Base-by-base conservation (phyloP, 1,140 invertebrate species). In the Lethrus apterus region DNA sequence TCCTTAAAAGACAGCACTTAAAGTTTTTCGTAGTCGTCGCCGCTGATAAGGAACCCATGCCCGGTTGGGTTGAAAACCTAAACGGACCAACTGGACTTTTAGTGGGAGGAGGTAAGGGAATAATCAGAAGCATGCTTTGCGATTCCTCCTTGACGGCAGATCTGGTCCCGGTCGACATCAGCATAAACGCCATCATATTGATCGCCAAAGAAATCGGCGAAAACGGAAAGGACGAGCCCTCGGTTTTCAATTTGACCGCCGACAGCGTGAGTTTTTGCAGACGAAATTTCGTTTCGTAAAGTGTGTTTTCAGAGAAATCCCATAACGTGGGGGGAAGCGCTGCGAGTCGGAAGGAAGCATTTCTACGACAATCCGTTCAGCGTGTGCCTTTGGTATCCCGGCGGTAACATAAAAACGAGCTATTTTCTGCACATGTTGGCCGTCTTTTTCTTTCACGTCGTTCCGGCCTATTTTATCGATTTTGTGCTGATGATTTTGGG, bases 31-130 rank as follows among this genome's bases (percentile, higher is more conserved):
- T 53, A 83, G 84, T 89, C 1, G 72, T 72, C 2, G 77, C 81
- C 2, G 72, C 80, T 1, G 78, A 73, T 69, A 79, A 79, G 52
- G 83, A 86, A 56, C 85, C 85, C 0, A 62, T 78, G 15, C 75
- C 77, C 1, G 89, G 93, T 13, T 98, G 93, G 93, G 83, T 96
- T 10, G 93, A 97, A 62, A 96, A 93, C 54, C 73, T 91, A 36
- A 96, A 95, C 65, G 93, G 93, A 20, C 89, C 92, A 0, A 93
- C 90, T 32, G 91, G 85, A 2, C 57, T 88, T 2, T 68, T 88
- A 52, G 74, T 85, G 20, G 84, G 78, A 0, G 82, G 79, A 46
- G 87, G 87, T 33, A 91, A 90, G 67, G 91, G 90, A 47, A 72
- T 90, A 0, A 72, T 91, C 9, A 72, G 79, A 2, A 75, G 80